Base-by-base conservation (phyloP, 2,797 vertebrate genomes). In the Chromis chromis region DNA sequence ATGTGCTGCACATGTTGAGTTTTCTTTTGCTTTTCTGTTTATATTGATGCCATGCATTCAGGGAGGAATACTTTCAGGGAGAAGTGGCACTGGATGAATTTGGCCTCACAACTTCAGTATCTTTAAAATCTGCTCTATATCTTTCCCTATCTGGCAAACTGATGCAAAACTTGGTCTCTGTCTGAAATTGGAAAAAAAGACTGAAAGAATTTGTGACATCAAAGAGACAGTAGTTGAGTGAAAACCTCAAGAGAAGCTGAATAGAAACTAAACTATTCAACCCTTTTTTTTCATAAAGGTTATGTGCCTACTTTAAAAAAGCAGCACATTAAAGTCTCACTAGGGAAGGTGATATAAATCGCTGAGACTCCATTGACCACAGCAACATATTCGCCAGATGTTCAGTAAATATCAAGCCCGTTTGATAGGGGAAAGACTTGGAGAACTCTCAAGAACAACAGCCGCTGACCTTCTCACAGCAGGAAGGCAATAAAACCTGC, bases 381-480 rank as follows among this genome's bases (percentile, higher is more conserved):
- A 50, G 69, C 1, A 19, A 66, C 24, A 39, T 6, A 22, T 0
- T 21, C 4, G 10, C n/a, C 58, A 74, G 58, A 70, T 58, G 31
- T 56, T 64, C 42, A 57, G 65, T 33, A 57, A 66, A 61, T 55
- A 59, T 70, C 27, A 57, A 33, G 40, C 4, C 40, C 21, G 14
- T 58, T 49, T 63, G 53, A 49, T 14, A 50, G 49, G 40, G 22
- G 54, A 48, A 53, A 31, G 65, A 59, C 65, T 70, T 40, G 25
- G 46, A 58, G 33, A 19, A 33, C 42, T 55, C 33, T 70, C 6
- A 55, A 39, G 31, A 76, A 55, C 66, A 72, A 44, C 70, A 55
- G 36, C 27, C 31, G 7, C 31, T 74, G 82, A 79, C 73, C 66
- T 71, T 71, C 68, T 63, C 64, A 24, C 66, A 62, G 66, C 63